Conservation (phyloP, 2,888 invertebrate genomes). For the Augiades crinisus region DNA sequence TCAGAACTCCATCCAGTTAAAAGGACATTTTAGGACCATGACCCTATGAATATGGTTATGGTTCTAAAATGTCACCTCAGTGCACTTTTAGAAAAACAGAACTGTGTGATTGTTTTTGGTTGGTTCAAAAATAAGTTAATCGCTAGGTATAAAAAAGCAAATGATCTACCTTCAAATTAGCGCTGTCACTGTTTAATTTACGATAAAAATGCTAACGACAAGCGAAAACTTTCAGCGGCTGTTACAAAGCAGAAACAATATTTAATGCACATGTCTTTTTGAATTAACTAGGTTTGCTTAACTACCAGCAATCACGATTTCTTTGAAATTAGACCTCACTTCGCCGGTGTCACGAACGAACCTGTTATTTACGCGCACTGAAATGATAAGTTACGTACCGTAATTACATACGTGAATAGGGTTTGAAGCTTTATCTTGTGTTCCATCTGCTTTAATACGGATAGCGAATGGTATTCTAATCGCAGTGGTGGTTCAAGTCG, state of each 20-base stretch:
- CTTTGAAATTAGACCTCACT: constrained; percentile 31
- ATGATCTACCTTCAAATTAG: not conserved
- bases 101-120: too few species aligned
- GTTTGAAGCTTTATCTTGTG: constrained; percentile 49
- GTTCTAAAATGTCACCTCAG: too few species aligned
- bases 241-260: not conserved
- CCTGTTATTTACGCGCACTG: constrained; percentile 59
- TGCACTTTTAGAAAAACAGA: too few species aligned
- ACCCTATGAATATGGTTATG: too few species aligned
- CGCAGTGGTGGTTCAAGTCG: not conserved
- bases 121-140: too few species aligned
- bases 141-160: not conserved
- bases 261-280: constrained; percentile 11
- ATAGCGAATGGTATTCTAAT: constrained; percentile 31
- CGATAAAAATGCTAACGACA: not conserved
- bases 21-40: too few species aligned
- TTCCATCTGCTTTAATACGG: constrained; percentile 48
- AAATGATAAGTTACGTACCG: constrained; percentile 64
- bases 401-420: constrained; percentile 51
- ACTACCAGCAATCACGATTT: constrained; percentile 30
- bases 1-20: too few species aligned
- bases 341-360: constrained; percentile 42
- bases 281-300: constrained; percentile 17
- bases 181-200: not conserved
- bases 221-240: not conserved